Percentiles rank a stretch among this genome's conserved stretches.
Conservation (phyloP, 2,888 invertebrate species). For the Rhodophaea formosa region DNA sequence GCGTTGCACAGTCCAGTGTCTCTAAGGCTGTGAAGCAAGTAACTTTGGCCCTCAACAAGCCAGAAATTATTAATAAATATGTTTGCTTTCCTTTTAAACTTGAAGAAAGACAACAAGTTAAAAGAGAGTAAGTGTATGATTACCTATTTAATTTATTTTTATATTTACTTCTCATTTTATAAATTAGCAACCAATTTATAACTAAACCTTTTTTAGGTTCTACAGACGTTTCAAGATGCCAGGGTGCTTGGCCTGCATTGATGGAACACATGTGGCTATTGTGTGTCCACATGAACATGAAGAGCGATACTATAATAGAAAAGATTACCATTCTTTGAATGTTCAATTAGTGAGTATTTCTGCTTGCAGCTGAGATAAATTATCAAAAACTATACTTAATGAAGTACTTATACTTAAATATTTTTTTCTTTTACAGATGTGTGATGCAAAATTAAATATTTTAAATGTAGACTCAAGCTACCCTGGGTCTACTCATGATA, state of each 20-base stretch:
- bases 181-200: not conserved
- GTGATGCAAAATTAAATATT: slow-evolving; percentile 13
- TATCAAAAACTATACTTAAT: not conserved
- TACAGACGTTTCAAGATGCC: slow-evolving; percentile 5
- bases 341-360: slow-evolving; percentile 12
- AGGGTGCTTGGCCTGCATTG: slow-evolving; percentile 12
- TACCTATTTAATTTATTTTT: too few species aligned
- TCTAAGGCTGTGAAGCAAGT: slow-evolving; percentile 20
- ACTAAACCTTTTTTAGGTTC: not conserved
- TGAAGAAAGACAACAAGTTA: slow-evolving; percentile 14
- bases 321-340: slow-evolving; percentile 19
- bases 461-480: slow-evolving; percentile 14
- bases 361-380: not conserved
- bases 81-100: slow-evolving; percentile 19
- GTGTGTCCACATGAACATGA: slow-evolving; percentile 1
- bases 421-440: not conserved
- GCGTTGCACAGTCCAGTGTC: slow-evolving; percentile 22
- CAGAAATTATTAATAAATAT: slow-evolving; percentile 20
- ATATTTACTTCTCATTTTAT: not conserved
- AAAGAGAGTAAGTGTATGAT: slow-evolving; percentile 2
- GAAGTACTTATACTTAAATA: not conserved
- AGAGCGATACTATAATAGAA: slow-evolving; percentile 15
- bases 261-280: too few species aligned
- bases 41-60: slow-evolving; percentile 19
- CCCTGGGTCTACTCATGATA: slow-evolving; percentile 17